Conservation (phyloP, 2,888 invertebrate genomes). For the Cotesia congregata region DNA sequence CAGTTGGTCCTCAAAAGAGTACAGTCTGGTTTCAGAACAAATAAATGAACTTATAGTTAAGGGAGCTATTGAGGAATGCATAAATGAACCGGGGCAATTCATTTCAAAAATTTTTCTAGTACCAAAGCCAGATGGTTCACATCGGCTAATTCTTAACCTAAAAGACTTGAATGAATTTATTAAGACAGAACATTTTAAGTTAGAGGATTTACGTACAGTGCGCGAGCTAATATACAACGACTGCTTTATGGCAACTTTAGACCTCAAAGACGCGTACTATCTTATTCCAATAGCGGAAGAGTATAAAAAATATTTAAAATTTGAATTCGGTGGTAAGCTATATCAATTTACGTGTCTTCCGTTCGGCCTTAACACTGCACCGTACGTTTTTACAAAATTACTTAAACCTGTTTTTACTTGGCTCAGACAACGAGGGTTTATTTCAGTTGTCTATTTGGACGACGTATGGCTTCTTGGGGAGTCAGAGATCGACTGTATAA, state of each 20-base stretch:
- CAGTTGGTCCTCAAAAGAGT: too few species aligned
- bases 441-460: constrained; percentile 10
- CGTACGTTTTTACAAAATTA: constrained; percentile 14
- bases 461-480: not conserved
- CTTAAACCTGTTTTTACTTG: not conserved
- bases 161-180: constrained; percentile 27
- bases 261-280: constrained; percentile 7
- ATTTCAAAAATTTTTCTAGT: constrained; percentile 13
- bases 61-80: too few species aligned
- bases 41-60: too few species aligned
- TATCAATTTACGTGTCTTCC: constrained; percentile 12
- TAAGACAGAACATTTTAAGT: constrained; percentile 26
- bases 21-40: not conserved
- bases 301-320: not conserved
- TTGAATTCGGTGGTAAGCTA: not conserved
- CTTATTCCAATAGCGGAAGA: not conserved
- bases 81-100: not conserved
- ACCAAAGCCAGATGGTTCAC: constrained; percentile 4
- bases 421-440: not conserved
- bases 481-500: not conserved
- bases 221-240: not conserved
- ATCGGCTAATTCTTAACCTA: constrained; percentile 17
- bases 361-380: not conserved
- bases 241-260: not conserved
- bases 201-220: constrained; percentile 21